phyloP scores from a whole-genome alignment of 37 sponge, comb jelly and placozoan species.

The Petrosia ficiformis region DNA sequence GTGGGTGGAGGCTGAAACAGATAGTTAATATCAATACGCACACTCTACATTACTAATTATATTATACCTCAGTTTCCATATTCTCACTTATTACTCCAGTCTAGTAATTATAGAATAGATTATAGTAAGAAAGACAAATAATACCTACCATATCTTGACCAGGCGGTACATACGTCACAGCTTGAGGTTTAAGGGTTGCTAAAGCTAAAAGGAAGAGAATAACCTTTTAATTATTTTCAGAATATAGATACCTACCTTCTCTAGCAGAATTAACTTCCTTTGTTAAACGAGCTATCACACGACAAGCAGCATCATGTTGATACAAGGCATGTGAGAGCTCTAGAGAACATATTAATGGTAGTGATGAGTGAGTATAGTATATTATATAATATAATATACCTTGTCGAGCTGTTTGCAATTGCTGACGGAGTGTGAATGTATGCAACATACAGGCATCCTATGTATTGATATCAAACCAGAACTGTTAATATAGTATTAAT shows the following conservation, averaged over 20 bases:
- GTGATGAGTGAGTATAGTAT: background rate
- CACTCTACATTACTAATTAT: no score
- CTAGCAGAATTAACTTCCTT: conserved; percentile 95
- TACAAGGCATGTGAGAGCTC: conserved; percentile 99
- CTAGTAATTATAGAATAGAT: no score
- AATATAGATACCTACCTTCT: conserved; percentile 87
- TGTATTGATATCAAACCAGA: background rate
- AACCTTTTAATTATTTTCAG: background rate
- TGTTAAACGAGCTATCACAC: conserved; percentile 97
- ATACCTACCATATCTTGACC: conserved; percentile 5
- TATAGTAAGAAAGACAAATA: no score
- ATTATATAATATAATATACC: conserved; percentile 24
- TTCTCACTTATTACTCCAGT: no score
- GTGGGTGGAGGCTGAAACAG: conserved; percentile 24
- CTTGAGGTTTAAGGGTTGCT: conserved; percentile 90
- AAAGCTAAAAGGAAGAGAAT: conserved; percentile 83
- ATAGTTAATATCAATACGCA: background rate
- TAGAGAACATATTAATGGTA: conserved; percentile 2
- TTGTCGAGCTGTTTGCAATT: conserved; percentile 96
- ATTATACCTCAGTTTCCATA: no score
- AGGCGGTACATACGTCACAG: conserved; percentile 35
- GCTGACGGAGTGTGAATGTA: conserved; percentile 95
- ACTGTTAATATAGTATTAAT: background rate
- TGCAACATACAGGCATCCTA: conserved; percentile 99
- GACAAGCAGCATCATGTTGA: conserved; percentile 98